Evolutionary conservation across 2,113 vertebrate species (phyloP), one percentile per base, ranked within the genome.

Genomic region (Microcebus griseorufus): DNA sequence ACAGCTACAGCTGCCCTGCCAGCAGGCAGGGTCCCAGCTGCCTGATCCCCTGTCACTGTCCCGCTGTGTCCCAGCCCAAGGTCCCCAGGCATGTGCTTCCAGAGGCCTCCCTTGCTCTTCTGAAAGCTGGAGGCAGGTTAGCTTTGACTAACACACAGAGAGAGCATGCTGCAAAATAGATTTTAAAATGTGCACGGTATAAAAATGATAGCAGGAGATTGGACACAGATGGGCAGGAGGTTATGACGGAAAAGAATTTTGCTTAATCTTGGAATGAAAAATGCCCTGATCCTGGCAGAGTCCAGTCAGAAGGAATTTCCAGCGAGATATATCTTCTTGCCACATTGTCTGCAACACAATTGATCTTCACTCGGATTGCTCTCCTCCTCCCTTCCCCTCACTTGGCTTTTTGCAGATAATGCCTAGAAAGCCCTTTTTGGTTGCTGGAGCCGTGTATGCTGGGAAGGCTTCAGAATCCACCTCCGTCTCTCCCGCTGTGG

Each of bases 191-290:
- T 22, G 34, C 29, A 1, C 5, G 6, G 58, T 93, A 5, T 58
- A 53, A 65, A 96, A 96, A 73, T 23, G 37, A 51, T 11, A 64
- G 55, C 1, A 0, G 42, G 79, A 64, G 81, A 78, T 53, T 32
- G 18, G 53, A 45, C 82, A 64, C 88, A 87, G 93, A 82, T 65
- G 65, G 86, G 94, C 62, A 78, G 90, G 86, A 91, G 81, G 92
- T 90, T 88, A 60, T 29, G 42, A 79, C 0, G 0, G 70, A 45
- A 92, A 82, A 16, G 75, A 64, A 16, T 86, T 97, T 78, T 80
- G 81, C 95, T 96, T 93, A 42, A 97, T 89, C 93, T 45, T 37
- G 45, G 84, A 34, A 72, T 95, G 82, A 95, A 94, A 96, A 95
- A 45, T 45, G 25, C 90, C 45, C 83, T 3, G 51, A 88, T 94